These are phyloP conservation scores for Portevinia maculata DNA, from an alignment of 2,888 invertebrate genomes.

Conservation along the genomic window DNA sequence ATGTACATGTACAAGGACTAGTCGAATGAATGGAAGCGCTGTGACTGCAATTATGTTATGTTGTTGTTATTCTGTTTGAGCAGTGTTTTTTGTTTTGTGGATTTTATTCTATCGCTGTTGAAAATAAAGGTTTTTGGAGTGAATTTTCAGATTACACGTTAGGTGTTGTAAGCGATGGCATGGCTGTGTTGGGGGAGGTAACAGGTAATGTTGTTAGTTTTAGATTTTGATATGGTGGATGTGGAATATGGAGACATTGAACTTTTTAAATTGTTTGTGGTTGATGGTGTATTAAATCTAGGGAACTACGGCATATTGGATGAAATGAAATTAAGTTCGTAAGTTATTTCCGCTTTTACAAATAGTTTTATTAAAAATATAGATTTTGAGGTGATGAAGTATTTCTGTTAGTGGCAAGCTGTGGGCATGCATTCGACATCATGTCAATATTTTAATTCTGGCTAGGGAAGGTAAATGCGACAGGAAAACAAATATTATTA, in stretches of 20 bases:
- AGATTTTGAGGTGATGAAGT: background rate
- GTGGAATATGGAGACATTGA: conserved; percentile 44
- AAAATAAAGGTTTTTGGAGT: conserved; percentile 55
- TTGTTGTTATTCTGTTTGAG: no score
- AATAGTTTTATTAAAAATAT: conserved; percentile 14
- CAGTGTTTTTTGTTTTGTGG: conserved; percentile 16
- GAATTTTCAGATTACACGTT: conserved; percentile 38
- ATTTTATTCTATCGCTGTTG: conserved; percentile 50
- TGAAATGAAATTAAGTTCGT: conserved; percentile 31
- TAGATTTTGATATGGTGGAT: background rate
- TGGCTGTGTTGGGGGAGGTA: conserved; percentile 13
- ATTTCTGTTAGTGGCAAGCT: background rate
- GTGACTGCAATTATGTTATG: conserved; percentile 45
- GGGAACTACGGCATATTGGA: conserved; percentile 41
- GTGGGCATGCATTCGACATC: background rate
- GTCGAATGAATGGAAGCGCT: conserved; percentile 17
- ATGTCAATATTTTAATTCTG: background rate
- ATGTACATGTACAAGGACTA: background rate
- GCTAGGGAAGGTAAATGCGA: no score
- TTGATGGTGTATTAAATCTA: conserved; percentile 47
- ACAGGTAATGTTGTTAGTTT: conserved; percentile 32
- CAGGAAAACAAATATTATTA: no score
- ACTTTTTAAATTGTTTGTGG: conserved; percentile 55
- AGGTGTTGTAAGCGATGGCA: conserved; percentile 33
- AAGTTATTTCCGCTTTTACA: conserved; percentile 1